These are phyloP conservation scores for Lepus townsendii DNA, from an alignment of 2,797 vertebrate species.

Conservation along the genomic window DNA sequence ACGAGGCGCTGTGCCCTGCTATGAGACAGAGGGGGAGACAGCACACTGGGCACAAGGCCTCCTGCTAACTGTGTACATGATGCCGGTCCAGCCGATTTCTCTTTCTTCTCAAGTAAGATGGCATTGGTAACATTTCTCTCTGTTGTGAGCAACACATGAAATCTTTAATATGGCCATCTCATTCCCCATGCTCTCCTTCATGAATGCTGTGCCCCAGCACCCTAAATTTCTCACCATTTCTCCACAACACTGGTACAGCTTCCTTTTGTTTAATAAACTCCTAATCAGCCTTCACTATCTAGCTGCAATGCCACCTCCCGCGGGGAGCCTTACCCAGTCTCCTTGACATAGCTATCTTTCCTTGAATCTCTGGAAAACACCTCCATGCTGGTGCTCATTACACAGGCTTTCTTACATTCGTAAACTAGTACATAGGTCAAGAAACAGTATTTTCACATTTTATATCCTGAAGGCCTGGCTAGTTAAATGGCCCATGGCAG, in stretches of 20 bases:
- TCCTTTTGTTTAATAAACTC: neutral
- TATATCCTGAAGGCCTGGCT: neutral
- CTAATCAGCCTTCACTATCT: neutral
- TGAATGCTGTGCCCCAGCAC: neutral
- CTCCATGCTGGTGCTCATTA: neutral
- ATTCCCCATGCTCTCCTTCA: neutral
- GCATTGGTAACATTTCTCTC: neutral
- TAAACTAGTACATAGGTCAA: neutral
- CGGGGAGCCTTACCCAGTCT: neutral
- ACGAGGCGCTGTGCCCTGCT: neutral
- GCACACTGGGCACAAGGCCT: neutral
- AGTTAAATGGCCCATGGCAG: neutral
- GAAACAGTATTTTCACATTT: neutral
- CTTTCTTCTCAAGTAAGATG: neutral
- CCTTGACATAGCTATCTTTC: neutral
- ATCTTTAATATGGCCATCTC: neutral
- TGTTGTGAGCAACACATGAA: neutral
- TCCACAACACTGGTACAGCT: accelerated
- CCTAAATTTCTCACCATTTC: neutral
- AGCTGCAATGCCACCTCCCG: neutral
- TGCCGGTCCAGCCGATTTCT: neutral
- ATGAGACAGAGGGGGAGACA: neutral
- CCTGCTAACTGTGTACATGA: neutral
- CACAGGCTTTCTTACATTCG: too few species aligned
- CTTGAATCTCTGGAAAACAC: neutral